phyloP scores from a whole-genome alignment of 2,113 vertebrate genomes.

The Channa argus region DNA sequence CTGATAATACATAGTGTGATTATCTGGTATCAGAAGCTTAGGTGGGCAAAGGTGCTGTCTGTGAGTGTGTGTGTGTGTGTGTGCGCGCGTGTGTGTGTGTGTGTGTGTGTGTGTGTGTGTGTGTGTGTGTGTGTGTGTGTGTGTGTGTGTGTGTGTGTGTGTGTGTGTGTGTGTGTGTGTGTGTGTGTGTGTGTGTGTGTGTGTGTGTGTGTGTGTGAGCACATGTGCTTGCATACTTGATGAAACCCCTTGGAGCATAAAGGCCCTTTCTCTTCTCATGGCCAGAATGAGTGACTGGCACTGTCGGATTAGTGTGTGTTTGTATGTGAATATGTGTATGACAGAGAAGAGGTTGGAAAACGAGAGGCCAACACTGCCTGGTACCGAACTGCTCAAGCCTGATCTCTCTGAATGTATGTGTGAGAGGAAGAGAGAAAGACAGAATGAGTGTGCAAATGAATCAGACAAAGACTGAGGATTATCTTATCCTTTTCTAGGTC shows the following conservation, averaged over 20 bases:
- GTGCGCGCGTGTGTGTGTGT: slow-evolving; percentile 1
- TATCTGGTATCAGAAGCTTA: slow-evolving; percentile 15
- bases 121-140: not conserved
- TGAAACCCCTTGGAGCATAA: slow-evolving; percentile 44
- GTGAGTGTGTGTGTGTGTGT: not conserved
- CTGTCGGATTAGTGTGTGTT: slow-evolving; percentile 46
- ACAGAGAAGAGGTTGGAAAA: slow-evolving; percentile 47
- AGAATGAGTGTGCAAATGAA: slow-evolving; percentile 8
- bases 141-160: not conserved
- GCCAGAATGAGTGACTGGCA: slow-evolving; percentile 62
- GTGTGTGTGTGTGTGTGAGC: no score
- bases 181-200: not conserved
- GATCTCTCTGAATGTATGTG: slow-evolving; percentile 43
- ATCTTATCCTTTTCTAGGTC: no score
- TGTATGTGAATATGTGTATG: slow-evolving; percentile 43
- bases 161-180: slow-evolving; percentile 1
- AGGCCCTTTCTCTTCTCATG: slow-evolving; percentile 46
- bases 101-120: not conserved
- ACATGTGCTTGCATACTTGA: not conserved
- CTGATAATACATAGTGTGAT: not conserved
- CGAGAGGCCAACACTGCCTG: slow-evolving; percentile 66
- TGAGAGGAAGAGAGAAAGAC: not conserved
- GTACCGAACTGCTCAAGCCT: slow-evolving; percentile 58
- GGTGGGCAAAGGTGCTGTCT: no score
- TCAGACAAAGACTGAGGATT: slow-evolving; percentile 24